A percentile compares a stretch with the other conserved stretches of the same genome.
Conservation (phyloP, 2,797 vertebrate genomes). For the Notolepis coatsorum region DNA sequence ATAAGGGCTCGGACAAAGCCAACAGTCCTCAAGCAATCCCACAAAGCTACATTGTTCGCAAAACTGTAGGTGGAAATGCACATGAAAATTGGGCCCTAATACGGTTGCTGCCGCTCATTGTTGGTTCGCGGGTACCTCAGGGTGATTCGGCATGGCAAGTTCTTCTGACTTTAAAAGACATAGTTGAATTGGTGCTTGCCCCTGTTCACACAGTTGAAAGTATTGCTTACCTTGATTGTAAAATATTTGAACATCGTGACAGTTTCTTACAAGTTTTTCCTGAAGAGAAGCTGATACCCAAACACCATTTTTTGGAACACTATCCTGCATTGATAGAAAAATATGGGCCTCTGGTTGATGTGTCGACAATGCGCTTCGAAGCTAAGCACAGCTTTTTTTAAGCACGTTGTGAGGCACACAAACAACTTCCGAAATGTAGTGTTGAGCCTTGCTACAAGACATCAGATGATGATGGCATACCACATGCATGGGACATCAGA, state of each 20-base stretch:
- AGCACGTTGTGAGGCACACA: conserved; percentile 41
- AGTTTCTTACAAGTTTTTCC: conserved; percentile 28
- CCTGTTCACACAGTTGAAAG: conserved; percentile 41
- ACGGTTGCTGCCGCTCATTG: conserved; percentile 33
- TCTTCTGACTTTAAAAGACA: conserved; percentile 48
- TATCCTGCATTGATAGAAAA: conserved; percentile 23
- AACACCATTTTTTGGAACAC: conserved; percentile 44
- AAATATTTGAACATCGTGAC: conserved; percentile 48
- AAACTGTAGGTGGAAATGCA: conserved; percentile 24
- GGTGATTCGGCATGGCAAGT: conserved; percentile 42
- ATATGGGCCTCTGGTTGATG: conserved; percentile 24
- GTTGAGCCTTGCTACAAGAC: conserved; percentile 36
- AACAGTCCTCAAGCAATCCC: conserved; percentile 30
- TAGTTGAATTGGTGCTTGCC: conserved; percentile 38
- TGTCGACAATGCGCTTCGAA: conserved; percentile 44
- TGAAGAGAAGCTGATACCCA: conserved; percentile 29
- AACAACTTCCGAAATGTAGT: conserved; percentile 44
- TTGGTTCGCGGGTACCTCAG: conserved; percentile 33
- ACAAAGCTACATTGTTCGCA: not conserved
- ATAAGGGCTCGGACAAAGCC: conserved; percentile 41
- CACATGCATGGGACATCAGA: conserved; percentile 28
- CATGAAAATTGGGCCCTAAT: conserved; percentile 43
- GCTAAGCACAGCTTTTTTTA: conserved; percentile 33
- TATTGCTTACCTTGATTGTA: conserved; percentile 39
- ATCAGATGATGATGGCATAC: conserved; percentile 42